These are phyloP conservation scores for Cariama cristata DNA, from an alignment of 2,113 vertebrate species.

Conservation along the genomic window DNA sequence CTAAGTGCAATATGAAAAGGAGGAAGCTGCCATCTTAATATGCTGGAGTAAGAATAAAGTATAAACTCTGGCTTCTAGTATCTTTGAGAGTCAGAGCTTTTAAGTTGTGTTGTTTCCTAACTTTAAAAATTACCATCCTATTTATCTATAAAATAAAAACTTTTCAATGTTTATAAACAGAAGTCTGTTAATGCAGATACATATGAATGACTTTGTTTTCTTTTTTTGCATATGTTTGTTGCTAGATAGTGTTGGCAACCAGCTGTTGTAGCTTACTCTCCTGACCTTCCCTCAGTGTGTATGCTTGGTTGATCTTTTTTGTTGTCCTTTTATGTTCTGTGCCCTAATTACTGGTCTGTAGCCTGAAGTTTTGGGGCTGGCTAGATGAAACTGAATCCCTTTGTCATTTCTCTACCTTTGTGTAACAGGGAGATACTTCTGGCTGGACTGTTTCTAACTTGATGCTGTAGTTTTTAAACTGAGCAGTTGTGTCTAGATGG, in stretches of 20 bases:
- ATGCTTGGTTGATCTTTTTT: not conserved
- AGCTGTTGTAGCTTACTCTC: not conserved
- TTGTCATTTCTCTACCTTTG: not conserved
- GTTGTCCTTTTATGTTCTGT: not conserved
- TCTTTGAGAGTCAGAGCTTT: slow-evolving; percentile 33
- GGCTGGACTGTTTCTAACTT: not conserved
- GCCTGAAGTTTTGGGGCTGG: not conserved
- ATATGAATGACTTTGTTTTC: not conserved
- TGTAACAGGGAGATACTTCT: not conserved
- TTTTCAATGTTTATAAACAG: slow-evolving; percentile 57
- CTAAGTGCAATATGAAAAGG: slow-evolving; percentile 59
- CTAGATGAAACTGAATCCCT: not conserved
- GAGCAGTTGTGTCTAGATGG: not conserved
- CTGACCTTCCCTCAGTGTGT: not conserved
- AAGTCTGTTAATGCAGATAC: not conserved
- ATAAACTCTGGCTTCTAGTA: not conserved
- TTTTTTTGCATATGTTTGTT: not conserved
- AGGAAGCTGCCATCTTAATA: slow-evolving; percentile 19
- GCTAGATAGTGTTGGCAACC: not conserved
- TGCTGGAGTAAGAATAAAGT: not conserved
- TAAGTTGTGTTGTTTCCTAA: slow-evolving; percentile 38
- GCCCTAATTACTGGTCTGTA: not conserved
- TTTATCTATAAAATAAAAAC: slow-evolving; percentile 71
- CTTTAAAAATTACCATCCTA: slow-evolving; percentile 42
- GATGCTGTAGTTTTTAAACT: not conserved